A percentile compares a stretch with the other conserved stretches of the same genome.
Evolutionary conservation across 2,888 invertebrate genomes (phyloP).

Genomic region (Brachyptera putata): DNA sequence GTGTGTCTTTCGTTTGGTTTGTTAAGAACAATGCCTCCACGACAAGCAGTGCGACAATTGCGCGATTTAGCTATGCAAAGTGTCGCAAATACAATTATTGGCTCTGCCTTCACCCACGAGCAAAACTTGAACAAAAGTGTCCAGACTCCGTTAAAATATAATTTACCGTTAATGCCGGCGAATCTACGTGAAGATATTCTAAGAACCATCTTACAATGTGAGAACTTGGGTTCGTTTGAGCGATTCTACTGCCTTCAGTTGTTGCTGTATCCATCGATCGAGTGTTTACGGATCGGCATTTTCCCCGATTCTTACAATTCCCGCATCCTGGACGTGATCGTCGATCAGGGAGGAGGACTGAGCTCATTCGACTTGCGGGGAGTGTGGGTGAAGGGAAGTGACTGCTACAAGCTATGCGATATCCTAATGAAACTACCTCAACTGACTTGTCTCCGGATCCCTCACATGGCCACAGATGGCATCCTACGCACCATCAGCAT

Average conservation of each 20-base stretch:
- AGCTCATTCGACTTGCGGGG: slow-evolving; percentile 64
- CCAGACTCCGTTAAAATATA: too few relatives aligned
- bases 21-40: too few relatives aligned
- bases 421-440: slow-evolving; percentile 57
- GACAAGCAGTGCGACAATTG: too few relatives aligned
- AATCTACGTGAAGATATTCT: slow-evolving; percentile 54
- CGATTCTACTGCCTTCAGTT: slow-evolving; percentile 62
- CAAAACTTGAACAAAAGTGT: too few relatives aligned
- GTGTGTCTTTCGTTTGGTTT: too few relatives aligned
- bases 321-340: slow-evolving; percentile 61
- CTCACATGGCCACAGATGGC: slow-evolving; percentile 66
- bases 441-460: slow-evolving; percentile 59
- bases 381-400: slow-evolving; percentile 63
- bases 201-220: slow-evolving; percentile 59
- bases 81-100: too few relatives aligned
- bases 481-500: slow-evolving; percentile 57
- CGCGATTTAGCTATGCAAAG: too few relatives aligned
- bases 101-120: too few relatives aligned
- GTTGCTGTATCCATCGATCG: slow-evolving; percentile 61
- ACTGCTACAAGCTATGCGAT: slow-evolving; percentile 57
- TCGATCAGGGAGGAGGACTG: slow-evolving; percentile 59
- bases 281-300: slow-evolving; percentile 61
- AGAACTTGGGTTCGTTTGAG: slow-evolving; percentile 62
- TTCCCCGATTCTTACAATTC: slow-evolving; percentile 69
- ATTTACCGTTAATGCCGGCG: not conserved